These are phyloP conservation scores for Perizoma flavofasciatum DNA, from an alignment of 2,888 invertebrate genomes.

Conservation along the genomic window DNA sequence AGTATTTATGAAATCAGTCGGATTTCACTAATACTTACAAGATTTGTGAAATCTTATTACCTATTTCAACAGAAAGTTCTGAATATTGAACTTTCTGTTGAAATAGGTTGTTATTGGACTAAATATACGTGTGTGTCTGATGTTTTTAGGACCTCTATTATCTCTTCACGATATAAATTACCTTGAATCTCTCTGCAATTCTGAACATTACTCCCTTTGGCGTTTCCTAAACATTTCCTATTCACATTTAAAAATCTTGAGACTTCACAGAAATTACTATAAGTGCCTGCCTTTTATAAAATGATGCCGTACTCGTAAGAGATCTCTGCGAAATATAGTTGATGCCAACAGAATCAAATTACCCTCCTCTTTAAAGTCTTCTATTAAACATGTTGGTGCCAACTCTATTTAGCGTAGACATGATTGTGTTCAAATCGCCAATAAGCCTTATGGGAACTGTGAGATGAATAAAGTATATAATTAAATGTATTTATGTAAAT, in stretches of 20 bases:
- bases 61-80: too few species aligned
- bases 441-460: conserved; percentile 80
- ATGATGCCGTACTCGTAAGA: conserved; percentile 34
- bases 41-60: too few species aligned
- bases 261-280: conserved; percentile 1
- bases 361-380: conserved; percentile 10
- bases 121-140: too few species aligned
- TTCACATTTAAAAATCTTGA: conserved; percentile 22
- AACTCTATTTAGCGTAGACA: conserved; percentile 37
- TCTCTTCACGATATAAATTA: conserved; percentile 4
- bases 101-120: neutral
- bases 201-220: conserved; percentile 32
- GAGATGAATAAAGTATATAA: conserved; percentile 63
- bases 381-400: conserved; percentile 23
- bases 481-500: conserved; percentile 22
- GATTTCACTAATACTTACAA: too few species aligned
- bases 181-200: conserved; percentile 27
- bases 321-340: conserved; percentile 26
- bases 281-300: conserved; percentile 32
- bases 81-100: neutral
- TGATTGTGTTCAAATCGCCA: conserved; percentile 72
- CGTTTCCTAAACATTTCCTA: conserved; percentile 27
- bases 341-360: conserved; percentile 14
- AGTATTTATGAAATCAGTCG: neutral
- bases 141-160: too few species aligned